Base-by-base conservation (phyloP, 2,113 vertebrate species). In the Hippocampus mohnikei region DNA sequence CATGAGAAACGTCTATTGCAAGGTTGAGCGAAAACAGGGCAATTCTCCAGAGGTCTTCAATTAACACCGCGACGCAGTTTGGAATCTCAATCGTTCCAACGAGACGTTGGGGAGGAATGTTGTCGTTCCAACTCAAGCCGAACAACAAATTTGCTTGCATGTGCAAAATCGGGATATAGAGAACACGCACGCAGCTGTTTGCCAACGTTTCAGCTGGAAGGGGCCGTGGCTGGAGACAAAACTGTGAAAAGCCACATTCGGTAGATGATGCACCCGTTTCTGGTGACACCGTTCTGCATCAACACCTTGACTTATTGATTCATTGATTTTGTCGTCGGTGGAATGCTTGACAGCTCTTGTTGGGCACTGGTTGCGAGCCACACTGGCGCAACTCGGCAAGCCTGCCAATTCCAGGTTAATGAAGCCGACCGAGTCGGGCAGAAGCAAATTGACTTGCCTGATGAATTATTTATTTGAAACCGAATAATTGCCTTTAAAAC, bases 401-500 rank as follows among this genome's bases (percentile, higher is more conserved):
- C 78, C 87, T 90, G 88, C 91, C 92, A 89, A 92, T 94, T 93
- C 86, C 84, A 86, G 90, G 91, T 94, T 97, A 97, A 98, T 96
- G 95, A 96, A 94, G 94, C 89, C 94, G 95, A 95, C 93, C 94
- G 94, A 95, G 94, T 94, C 93, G 91, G 92, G 93, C 93, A 95
- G 94, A 97, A 95, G 95, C 93, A 89, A 96, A 98, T 98, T 95
- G 96, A 95, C 93, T 93, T 93, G 91, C 92, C 92, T 94, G 94
- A 96, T 98, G 95, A 95, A 96, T 96, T 95, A 96, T 97, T 96
- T 95, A 96, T 95, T 95, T 93, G 92, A 95, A 94, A 93, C 93
- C 95, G 94, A 96, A 95, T 95, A 95, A 96, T 96, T 94, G 94
- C 91, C 94, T 94, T 94, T 94, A 95, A 96, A 96, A 94, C 92